A percentile compares a stretch with the other conserved stretches of the same genome.
Evolutionary conservation across 2,113 vertebrate genomes (phyloP).

Genomic region (Dolichallabes microphthalmus): DNA sequence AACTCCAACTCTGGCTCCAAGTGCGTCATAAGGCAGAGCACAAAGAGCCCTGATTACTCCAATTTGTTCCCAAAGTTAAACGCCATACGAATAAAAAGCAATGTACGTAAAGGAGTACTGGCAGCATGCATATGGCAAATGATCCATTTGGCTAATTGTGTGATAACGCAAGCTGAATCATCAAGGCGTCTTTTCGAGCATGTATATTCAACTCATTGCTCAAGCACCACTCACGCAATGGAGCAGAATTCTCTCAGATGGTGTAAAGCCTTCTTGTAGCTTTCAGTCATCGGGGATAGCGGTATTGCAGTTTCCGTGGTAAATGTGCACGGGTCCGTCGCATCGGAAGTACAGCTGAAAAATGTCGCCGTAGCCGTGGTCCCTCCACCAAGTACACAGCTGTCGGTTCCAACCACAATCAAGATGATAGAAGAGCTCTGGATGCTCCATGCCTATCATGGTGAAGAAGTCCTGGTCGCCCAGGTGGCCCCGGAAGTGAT

Average conservation of each 20-base stretch:
- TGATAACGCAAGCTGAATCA: neutral
- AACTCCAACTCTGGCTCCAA: neutral
- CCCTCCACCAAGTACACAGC: conserved; percentile 96
- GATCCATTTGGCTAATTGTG: neutral
- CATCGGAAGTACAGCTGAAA: conserved; percentile 91
- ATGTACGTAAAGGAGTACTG: neutral
- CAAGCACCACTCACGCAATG: neutral
- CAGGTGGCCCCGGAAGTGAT: conserved; percentile 90
- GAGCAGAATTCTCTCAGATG: neutral
- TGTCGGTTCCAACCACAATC: conserved; percentile 94
- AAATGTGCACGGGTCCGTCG: conserved; percentile 81
- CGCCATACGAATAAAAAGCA: neutral
- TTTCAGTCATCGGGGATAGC: conserved; percentile 83
- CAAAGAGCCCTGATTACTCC: neutral
- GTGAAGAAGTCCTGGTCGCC: conserved; percentile 99
- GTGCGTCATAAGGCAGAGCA: neutral
- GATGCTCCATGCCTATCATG: conserved; percentile 95
- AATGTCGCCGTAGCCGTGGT: conserved; percentile 88
- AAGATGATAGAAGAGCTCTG: conserved; percentile 84
- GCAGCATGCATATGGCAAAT: neutral
- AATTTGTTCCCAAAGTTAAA: neutral
- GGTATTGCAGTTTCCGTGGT: conserved; percentile 96
- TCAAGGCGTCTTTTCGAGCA: neutral
- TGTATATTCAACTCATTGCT: neutral
- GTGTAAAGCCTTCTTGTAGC: neutral